These are phyloP conservation scores for Drosophila setosimentum DNA, from an alignment of 2,888 invertebrate species.

Conservation along the genomic window DNA sequence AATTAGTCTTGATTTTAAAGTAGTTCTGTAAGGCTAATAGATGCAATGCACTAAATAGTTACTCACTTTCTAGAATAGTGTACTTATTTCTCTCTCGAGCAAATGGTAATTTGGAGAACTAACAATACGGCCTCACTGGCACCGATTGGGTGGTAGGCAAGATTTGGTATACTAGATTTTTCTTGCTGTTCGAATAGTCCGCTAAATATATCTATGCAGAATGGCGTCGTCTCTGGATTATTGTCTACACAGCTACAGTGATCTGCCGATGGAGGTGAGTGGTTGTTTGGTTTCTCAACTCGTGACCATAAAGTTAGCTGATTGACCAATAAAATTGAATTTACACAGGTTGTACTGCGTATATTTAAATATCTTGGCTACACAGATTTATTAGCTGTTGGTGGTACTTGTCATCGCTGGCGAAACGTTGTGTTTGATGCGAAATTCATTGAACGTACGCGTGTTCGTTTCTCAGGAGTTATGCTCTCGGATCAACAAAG, in stretches of 20 bases:
- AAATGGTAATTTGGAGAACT: conserved; percentile 30
- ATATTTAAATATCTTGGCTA: conserved; percentile 88
- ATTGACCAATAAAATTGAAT: conserved; percentile 27
- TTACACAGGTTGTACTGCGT: conserved; percentile 87
- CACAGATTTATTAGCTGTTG: conserved; percentile 89
- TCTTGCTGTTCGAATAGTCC: too few species aligned
- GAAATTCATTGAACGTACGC: conserved; percentile 84
- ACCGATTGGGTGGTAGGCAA: conserved; percentile 28
- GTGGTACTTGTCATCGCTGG: conserved; percentile 89
- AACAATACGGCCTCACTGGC: conserved; percentile 39
- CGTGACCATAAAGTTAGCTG: conserved; percentile 70
- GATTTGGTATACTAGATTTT: too few species aligned
- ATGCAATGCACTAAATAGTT: not conserved
- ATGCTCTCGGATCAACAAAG: conserved; percentile 80
- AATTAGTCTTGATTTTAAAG: not conserved
- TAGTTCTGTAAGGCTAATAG: not conserved
- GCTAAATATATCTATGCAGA: not conserved
- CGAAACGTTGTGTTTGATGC: conserved; percentile 88
- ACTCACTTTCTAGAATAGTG: not conserved
- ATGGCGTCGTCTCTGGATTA: conserved; percentile 61
- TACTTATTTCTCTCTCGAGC: not conserved
- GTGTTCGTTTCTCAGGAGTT: conserved; percentile 80
- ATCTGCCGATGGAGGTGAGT: conserved; percentile 84
- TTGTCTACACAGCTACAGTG: conserved; percentile 69
- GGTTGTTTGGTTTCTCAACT: not conserved